Conservation (phyloP, 2,797 vertebrate species). For the Sebastolobus altivelis region DNA sequence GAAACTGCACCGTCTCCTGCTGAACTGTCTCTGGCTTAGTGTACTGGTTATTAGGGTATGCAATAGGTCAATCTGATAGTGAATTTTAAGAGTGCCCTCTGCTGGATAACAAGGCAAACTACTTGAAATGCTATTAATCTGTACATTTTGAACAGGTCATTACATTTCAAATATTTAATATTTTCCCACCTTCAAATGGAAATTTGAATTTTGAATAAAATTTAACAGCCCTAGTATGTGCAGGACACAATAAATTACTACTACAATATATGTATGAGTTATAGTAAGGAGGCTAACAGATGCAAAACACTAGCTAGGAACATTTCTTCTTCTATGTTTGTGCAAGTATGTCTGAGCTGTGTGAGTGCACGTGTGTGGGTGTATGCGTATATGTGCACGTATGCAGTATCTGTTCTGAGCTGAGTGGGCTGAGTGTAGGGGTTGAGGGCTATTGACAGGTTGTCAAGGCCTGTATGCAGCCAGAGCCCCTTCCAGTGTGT, state of each 20-base stretch:
- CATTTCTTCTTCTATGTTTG: background rate
- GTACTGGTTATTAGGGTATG: too few species aligned
- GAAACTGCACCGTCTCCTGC: too few species aligned
- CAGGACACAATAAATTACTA: background rate
- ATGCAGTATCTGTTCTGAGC: background rate
- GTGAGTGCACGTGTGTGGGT: background rate
- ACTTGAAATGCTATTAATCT: too few species aligned
- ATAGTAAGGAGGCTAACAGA: background rate
- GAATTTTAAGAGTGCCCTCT: too few species aligned
- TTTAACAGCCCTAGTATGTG: background rate
- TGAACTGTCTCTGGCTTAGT: too few species aligned
- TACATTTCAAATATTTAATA: background rate
- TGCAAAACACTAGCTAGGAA: background rate
- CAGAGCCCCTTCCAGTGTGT: background rate
- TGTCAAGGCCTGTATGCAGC: conserved; percentile 22
- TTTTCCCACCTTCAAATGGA: too few species aligned
- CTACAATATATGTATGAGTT: background rate
- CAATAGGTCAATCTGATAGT: too few species aligned
- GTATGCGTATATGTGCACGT: background rate
- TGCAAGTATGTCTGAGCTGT: background rate
- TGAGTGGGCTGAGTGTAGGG: conserved; percentile 4
- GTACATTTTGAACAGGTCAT: background rate
- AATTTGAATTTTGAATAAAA: background rate
- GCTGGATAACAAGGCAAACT: too few species aligned
- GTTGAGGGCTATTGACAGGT: conserved; percentile 30